Base-by-base conservation (phyloP, 1,140 invertebrate genomes). In the Plectus sambesii region DNA sequence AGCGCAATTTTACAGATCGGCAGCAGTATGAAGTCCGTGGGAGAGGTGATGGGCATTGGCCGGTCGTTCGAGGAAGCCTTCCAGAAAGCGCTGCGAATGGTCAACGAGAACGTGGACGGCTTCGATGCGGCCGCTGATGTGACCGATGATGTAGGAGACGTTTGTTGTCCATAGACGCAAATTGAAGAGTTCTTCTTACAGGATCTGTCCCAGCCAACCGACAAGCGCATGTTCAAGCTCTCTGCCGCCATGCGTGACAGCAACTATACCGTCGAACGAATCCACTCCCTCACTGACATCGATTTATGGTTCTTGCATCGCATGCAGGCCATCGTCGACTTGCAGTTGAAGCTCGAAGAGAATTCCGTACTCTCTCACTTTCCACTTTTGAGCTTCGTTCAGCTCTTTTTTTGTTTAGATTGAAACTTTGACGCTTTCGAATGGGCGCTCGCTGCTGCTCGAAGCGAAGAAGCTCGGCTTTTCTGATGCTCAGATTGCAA, bases 1-100 rank as follows among this genome's bases (percentile, higher is more conserved):
- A 33, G 12, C 12, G 17, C 30, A 33, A 33, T 33, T 33, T 33
- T 12, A n/a, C n/a, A 82, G 81, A 94, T 97, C 69, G 90, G 92
- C 36, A 96, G 89, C 72, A 94, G 88, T 0, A 97, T 97, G 92
- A 98, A 98, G 73, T 93, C 87, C 71, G 87, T 98, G 0, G 92
- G 92, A 17, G 92, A 98, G 76, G 90, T 93, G 1, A 98, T 98
- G 92, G 84, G 88, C 1, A 87, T 98, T 42, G 92, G 90, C 0
- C 77, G 90, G 19, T 84, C 80, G 55, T 98, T 98, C 73, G 90
- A 97, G 72, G 90, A 97, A 78, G 88, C 92, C 2, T 88, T 98
- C 59, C 92, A 98, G 72, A 98, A 98, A 75, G 92, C 92, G 0
- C 69, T 97, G 39, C 74, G 92, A 57, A 97, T 97, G 92, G 85